A percentile compares a stretch with the other conserved stretches of the same genome.
phyloP scores from a whole-genome alignment of 2,888 invertebrate genomes.

The Dryobota labecula region DNA sequence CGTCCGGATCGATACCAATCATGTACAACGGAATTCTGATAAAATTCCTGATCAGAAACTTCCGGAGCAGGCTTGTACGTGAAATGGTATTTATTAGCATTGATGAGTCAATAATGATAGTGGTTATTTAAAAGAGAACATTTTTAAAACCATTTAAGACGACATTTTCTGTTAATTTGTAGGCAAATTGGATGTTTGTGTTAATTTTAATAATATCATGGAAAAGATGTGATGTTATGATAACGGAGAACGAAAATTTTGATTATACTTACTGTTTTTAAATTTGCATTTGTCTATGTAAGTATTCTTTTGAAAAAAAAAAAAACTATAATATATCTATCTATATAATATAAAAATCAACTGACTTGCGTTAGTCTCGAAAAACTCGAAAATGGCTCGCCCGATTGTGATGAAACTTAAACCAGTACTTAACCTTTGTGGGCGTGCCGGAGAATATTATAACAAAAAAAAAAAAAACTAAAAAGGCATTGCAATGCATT shows the following conservation, averaged over 20 bases:
- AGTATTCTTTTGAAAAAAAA: neutral
- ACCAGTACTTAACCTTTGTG: too few species aligned
- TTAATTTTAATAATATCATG: constrained; percentile 24
- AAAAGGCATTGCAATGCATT: too few species aligned
- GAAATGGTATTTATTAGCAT: constrained; percentile 25
- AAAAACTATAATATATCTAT: too few species aligned
- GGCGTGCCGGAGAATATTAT: too few species aligned
- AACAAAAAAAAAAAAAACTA: neutral
- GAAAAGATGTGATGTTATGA: constrained; percentile 22
- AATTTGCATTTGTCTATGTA: neutral
- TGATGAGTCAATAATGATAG: constrained; percentile 42
- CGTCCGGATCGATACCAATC: constrained; percentile 17
- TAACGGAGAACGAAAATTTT: constrained; percentile 24
- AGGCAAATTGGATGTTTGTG: constrained; percentile 33
- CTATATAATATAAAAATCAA: too few species aligned
- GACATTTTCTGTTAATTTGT: constrained; percentile 21
- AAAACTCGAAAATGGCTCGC: too few species aligned
- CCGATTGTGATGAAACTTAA: too few species aligned
- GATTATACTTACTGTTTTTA: neutral
- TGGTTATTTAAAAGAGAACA: constrained; percentile 27
- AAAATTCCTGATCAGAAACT: constrained; percentile 20
- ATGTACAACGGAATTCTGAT: constrained; percentile 6
- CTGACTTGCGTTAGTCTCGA: too few species aligned
- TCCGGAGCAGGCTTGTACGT: neutral
- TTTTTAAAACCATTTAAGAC: constrained; percentile 11